Evolutionary conservation across 2,797 vertebrate genomes (phyloP), one percentile per base, ranked within the genome.

Genomic region (Scomberomorus guttatus): DNA sequence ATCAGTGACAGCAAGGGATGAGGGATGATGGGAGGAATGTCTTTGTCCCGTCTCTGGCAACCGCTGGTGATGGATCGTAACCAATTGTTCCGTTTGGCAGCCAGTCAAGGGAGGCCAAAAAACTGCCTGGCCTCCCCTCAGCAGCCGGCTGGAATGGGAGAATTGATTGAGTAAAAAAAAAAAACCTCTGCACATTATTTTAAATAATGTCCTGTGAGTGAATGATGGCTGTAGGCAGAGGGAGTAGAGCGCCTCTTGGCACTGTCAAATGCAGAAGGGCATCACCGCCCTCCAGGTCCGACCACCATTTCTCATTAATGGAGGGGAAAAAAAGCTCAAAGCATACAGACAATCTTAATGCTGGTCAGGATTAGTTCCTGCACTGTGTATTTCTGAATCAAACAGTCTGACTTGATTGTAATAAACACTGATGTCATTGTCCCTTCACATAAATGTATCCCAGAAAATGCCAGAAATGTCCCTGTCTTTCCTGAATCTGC

Each of bases 81-180:
- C 85, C 89, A 88, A 93, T 90, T 90, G 87, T 91, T 95, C 86
- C 86, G 90, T 93, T 93, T 93, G 92, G 92, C 91, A 90, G 83
- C 46, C 69, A 85, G 88, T 91, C 87, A 84, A 84, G 81, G 73
- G 84, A 84, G 82, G 70, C 75, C 76, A 75, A 79, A 87, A 75
- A 62, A 64, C 54, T 42, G 72, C 63, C 75, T 12, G 51, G 74
- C 75, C 85, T 89, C 87, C 86, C 69, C 42, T 59, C 79, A 60
- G 74, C 68, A 80, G 67, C 24, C 0, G 27, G 63, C 57, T 78
- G 69, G 90, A 84, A 81, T 84, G 72, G 61, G 69, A 92, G 75
- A 90, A 86, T 79, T 93, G 88, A 94, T 85, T 84, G 75, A 81
- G 65, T 69, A 79, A 85, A 67, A 64, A 84, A 70, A 86, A 82